Evolutionary conservation across 2,113 vertebrate species (phyloP).

Genomic region (Crotalus helleri): DNA sequence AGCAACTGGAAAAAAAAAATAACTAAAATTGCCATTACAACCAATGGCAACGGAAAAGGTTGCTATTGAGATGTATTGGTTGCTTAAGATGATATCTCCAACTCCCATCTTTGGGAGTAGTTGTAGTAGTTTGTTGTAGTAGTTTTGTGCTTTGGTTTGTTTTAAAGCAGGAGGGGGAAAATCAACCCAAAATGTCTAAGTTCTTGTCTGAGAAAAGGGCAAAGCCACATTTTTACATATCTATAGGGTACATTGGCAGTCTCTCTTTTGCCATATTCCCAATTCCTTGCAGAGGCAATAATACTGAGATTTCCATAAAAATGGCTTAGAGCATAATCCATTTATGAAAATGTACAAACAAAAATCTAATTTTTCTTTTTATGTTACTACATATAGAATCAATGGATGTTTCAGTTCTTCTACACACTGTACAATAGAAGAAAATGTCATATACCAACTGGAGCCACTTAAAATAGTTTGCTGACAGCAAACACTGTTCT

Average conservation of each 20-base stretch:
- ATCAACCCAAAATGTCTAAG: neutral
- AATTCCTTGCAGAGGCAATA: neutral
- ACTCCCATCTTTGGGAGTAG: neutral
- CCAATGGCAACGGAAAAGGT: neutral
- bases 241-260: neutral
- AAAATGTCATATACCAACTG: neutral
- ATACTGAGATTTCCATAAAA: neutral
- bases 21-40: neutral
- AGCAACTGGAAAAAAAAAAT: neutral
- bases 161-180: neutral
- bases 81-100: neutral
- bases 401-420: neutral
- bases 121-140: neutral
- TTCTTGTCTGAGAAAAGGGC: neutral
- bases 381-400: neutral
- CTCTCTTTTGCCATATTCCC: neutral
- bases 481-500: constrained; percentile 3
- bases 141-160: neutral
- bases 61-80: neutral
- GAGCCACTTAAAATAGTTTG: neutral
- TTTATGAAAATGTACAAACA: neutral
- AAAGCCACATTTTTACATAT: neutral
- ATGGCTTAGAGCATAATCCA: neutral
- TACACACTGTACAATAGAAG: neutral
- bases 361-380: neutral